These are phyloP conservation scores for Ctenopoma multispine DNA, from an alignment of 2,797 vertebrate genomes.

Conservation along the genomic window DNA sequence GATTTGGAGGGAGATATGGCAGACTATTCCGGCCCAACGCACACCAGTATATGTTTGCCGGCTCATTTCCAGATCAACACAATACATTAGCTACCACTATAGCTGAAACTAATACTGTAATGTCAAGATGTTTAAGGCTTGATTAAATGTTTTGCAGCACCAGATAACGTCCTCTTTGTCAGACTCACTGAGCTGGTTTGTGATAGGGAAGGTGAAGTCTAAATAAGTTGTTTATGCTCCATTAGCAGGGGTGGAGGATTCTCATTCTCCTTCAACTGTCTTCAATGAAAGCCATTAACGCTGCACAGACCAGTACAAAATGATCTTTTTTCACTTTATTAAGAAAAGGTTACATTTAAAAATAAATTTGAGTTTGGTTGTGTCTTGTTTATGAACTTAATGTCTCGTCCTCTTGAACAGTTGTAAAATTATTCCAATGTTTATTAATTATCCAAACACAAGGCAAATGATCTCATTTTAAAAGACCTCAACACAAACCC, in stretches of 20 bases:
- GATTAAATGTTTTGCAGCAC: background rate
- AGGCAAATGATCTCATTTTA: background rate
- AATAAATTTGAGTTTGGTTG: too few species aligned
- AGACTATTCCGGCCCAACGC: background rate
- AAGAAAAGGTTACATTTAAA: too few species aligned
- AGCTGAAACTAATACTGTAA: background rate
- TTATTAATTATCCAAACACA: constrained; percentile 13
- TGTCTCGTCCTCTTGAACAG: background rate
- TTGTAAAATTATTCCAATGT: background rate
- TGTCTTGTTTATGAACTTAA: background rate
- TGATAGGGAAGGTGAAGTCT: too few species aligned
- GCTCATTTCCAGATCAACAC: constrained; percentile 12
- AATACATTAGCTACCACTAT: background rate
- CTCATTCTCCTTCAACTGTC: too few species aligned
- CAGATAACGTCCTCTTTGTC: too few species aligned
- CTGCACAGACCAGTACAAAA: background rate
- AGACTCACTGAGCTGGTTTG: too few species aligned
- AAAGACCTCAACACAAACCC: background rate
- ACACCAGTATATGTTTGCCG: background rate
- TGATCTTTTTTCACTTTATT: too few species aligned
- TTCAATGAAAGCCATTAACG: background rate
- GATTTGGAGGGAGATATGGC: too few species aligned
- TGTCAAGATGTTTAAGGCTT: background rate
- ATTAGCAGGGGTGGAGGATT: too few species aligned
- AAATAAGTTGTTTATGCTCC: too few species aligned